Evolutionary conservation across 2,797 vertebrate species (phyloP), one percentile per base, ranked within the genome.

Genomic region (Premnoplex brunnescens): DNA sequence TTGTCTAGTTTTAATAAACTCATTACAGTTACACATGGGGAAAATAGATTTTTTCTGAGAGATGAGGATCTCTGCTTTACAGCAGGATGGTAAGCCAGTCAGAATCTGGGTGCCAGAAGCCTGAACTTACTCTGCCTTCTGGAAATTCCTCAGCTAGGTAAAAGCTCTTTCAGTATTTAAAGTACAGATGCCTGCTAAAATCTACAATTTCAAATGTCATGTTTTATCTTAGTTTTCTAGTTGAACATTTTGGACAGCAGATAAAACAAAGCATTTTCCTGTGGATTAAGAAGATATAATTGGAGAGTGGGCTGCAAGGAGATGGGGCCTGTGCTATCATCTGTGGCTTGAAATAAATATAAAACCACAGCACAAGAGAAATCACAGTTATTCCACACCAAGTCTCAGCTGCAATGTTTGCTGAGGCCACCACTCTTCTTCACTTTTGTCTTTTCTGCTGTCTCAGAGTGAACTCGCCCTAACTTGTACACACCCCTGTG

Each of bases 381-480:
- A 27, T 26, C 39, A 68, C 0, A 0, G 23, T 23, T 43, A 22
- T 17, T 64, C 28, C 16, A 52, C 18, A 46, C 6, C 0, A 0
- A 26, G 2, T 81, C 68, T 59, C 66, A 80, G 12, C 14, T 89
- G 12, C 36, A 90, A 14, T 21, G 5, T 48, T 83, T 55, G 12
- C 81, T 64, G n/a, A 74, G 34, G 64, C 20, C 66, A 80, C 46
- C 27, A 19, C 12, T 62, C 37, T 20, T 54, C 7, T 18, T 74
- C 7, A n/a, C n/a, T 44, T 60, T 64, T 41, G 10, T 2, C 3
- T 79, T 60, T 73, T 37, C 36, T 90, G 6, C n/a, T 81, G 15
- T 37, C 54, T 74, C 58, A 41, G 54, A 62, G 34, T n/a, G 28
- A 78, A 74, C 30, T 12, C 78, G n/a, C 9, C 69, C 27, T 34